phyloP scores from a whole-genome alignment of 2,113 vertebrate species.

The Oreochromis aureus region DNA sequence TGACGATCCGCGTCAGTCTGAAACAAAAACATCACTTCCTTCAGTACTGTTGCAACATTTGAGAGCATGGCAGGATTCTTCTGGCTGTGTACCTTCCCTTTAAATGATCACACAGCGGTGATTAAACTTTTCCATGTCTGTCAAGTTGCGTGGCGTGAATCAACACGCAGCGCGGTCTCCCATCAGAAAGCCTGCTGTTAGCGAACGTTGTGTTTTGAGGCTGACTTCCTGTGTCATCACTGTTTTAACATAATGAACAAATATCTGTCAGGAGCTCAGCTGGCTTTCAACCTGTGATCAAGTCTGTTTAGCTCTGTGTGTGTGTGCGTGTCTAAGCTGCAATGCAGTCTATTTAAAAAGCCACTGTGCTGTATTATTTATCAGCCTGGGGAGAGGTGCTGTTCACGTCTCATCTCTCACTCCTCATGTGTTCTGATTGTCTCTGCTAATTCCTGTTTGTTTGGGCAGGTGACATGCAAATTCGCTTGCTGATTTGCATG shows the following conservation, averaged over 20 bases:
- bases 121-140: background rate
- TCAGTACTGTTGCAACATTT: background rate
- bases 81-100: background rate
- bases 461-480: conserved; percentile 64
- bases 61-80: background rate
- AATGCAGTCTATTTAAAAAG: conserved; percentile 38
- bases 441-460: conserved; percentile 62
- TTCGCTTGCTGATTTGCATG: conserved; percentile 48
- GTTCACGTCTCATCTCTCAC: conserved; percentile 52
- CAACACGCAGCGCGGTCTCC: background rate
- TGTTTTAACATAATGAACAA: conserved; percentile 34
- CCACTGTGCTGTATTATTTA: conserved; percentile 45
- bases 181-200: conserved; percentile 4
- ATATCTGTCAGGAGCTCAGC: conserved; percentile 34
- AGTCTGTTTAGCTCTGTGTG: background rate
- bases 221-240: background rate
- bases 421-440: conserved; percentile 56
- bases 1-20: background rate
- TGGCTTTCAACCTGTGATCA: conserved; percentile 20
- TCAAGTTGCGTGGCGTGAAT: background rate
- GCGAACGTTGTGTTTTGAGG: background rate
- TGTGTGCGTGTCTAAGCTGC: background rate
- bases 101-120: background rate
- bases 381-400: conserved; percentile 46
- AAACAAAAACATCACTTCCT: background rate